Evolutionary conservation across 2,888 invertebrate genomes (phyloP).

Genomic region (Carterocephalus palaemon): DNA sequence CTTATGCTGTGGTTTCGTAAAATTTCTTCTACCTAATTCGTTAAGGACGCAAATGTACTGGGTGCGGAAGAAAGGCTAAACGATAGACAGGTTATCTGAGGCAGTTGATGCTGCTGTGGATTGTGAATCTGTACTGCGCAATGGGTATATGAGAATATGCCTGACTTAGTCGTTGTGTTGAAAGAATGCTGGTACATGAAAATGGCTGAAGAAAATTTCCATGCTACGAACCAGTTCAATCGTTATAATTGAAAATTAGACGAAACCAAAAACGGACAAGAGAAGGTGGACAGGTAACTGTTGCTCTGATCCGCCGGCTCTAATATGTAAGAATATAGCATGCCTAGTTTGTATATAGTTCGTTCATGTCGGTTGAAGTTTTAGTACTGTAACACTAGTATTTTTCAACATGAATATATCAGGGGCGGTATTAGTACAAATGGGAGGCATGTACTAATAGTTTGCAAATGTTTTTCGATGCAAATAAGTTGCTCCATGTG

Average conservation of each 20-base stretch:
- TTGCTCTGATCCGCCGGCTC: conserved; percentile 22
- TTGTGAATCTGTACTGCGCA: conserved; percentile 15
- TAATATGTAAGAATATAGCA: conserved; percentile 25
- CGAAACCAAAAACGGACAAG: conserved; percentile 27
- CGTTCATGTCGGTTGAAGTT: conserved; percentile 13
- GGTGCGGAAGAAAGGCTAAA: too few species aligned
- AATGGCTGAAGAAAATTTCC: conserved; percentile 26
- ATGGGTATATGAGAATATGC: conserved; percentile 32
- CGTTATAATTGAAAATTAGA: conserved; percentile 27
- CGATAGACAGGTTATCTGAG: too few species aligned
- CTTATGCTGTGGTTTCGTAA: conserved; percentile 30
- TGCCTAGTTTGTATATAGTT: conserved; percentile 25
- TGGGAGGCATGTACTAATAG: background rate
- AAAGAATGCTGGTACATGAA: conserved; percentile 28
- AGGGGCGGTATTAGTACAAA: conserved; percentile 15
- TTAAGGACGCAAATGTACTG: conserved; percentile 30
- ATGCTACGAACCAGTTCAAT: conserved; percentile 25
- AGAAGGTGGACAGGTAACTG: conserved; percentile 29
- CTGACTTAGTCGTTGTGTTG: conserved; percentile 28
- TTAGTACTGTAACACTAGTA: conserved; percentile 23
- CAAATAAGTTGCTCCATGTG: background rate
- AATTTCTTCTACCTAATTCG: conserved; percentile 34
- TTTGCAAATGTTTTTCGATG: background rate
- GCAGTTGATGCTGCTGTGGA: conserved; percentile 11
- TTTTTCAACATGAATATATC: conserved; percentile 12